Evolutionary conservation across 2,113 vertebrate species (phyloP), one percentile per base, ranked within the genome.

Genomic region (Furnarius figulus): DNA sequence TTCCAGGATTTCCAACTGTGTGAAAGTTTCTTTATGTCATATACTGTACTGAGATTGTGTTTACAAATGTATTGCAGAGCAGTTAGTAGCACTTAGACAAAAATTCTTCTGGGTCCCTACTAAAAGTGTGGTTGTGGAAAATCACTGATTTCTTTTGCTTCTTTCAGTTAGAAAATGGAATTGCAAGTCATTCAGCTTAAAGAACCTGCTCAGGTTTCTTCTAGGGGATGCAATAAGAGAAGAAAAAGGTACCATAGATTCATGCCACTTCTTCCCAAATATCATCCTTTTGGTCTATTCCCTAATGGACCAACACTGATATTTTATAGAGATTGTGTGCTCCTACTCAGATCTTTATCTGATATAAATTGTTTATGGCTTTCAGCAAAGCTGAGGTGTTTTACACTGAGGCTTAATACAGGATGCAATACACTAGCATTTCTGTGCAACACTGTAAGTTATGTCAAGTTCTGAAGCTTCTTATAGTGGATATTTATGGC

Each of bases 211-310:
- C 10, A 1, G 11, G 14, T 72, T 81, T 83, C 22, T 73, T 75
- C 35, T 44, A 30, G 81, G 35, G 14, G 4, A 16, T 65, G 8
- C 14, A 33, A 1, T 46, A 46, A 80, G 23, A 70, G 23, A 90
- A 58, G 35, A 49, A 35, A 39, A 70, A 63, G 15, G 59, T 12
- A 44, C 20, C 4, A 18, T 46, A 55, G 72, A 44, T 35, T 81
- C 9, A 17, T 86, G 10, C 6, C 7, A 7, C 12, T 59, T 0
- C 5, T 58, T 0, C 5, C 39, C 33, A 67, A 33, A 40, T 59
- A 44, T 18, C 12, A 40, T 74, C 19, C 20, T 10, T 85, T 90
- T 74, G 7, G 9, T 84, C 62, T 83, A 17, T 62, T 84, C 12
- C 33, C 5, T 78, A 49, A 37, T 61, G n/a, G 52, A 56, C 7